phyloP scores from a whole-genome alignment of 2,888 invertebrate genomes.

The Andrena haemorrhoa region DNA sequence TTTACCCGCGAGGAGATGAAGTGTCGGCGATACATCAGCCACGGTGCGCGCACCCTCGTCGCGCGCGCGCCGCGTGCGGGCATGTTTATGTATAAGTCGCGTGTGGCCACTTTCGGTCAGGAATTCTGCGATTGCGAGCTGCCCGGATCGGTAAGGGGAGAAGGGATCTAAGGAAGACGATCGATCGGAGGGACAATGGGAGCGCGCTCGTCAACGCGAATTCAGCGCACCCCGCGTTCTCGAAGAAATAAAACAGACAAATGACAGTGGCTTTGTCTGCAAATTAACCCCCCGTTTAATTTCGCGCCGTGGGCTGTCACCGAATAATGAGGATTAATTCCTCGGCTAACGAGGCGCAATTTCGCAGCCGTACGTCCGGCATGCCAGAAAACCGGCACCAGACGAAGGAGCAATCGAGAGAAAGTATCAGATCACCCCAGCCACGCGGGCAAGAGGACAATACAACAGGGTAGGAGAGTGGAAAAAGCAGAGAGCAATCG shows the following conservation, averaged over 20 bases:
- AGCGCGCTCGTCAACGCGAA: background rate
- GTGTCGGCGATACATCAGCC: slow-evolving; percentile 69
- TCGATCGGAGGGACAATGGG: background rate
- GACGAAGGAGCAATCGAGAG: background rate
- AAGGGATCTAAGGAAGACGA: background rate
- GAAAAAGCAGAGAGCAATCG: background rate
- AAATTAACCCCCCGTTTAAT: slow-evolving; percentile 53
- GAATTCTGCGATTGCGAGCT: slow-evolving; percentile 12
- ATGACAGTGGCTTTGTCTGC: slow-evolving; percentile 43
- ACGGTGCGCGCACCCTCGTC: slow-evolving; percentile 34
- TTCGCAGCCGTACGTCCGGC: slow-evolving; percentile 15
- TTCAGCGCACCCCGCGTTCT: background rate
- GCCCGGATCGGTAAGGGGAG: background rate
- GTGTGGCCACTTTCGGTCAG: slow-evolving; percentile 40
- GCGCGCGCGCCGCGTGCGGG: slow-evolving; percentile 35
- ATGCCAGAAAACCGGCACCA: background rate
- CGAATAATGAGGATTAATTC: slow-evolving; percentile 51
- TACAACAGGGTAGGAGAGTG: background rate
- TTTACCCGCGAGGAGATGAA: slow-evolving; percentile 74
- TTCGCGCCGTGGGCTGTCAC: slow-evolving; percentile 42
- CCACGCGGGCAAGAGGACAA: too few species aligned
- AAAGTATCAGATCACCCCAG: background rate
- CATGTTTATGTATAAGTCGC: slow-evolving; percentile 59
- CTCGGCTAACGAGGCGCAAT: slow-evolving; percentile 40
- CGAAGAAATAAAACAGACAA: slow-evolving; percentile 6